A percentile compares a stretch with the other conserved stretches of the same genome.
Conservation (phyloP, 2,888 invertebrate species). For the Pilophorus perplexus region DNA sequence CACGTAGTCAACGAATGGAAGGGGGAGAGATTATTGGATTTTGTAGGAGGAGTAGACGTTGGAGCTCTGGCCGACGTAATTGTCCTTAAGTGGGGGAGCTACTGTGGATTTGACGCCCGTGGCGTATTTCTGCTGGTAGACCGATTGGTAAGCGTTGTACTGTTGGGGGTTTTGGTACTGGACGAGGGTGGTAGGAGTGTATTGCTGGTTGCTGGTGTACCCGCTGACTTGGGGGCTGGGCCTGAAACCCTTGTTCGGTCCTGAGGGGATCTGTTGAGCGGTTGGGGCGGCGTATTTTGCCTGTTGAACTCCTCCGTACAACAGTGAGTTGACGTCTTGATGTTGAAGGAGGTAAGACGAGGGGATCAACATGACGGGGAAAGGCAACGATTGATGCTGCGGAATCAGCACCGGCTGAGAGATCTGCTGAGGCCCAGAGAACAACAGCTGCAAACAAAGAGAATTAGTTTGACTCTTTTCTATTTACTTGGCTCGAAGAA, state of each 20-base stretch:
- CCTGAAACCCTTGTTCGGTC: conserved; percentile 36
- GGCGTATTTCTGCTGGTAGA: conserved; percentile 53
- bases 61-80: conserved; percentile 38
- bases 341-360: conserved; percentile 39
- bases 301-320: conserved; percentile 21
- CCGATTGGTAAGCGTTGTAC: conserved; percentile 37
- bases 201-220: conserved; percentile 1
- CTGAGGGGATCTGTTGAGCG: conserved; percentile 30
- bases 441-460: too few relatives aligned
- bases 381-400: conserved; percentile 40
- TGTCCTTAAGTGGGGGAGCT: conserved; percentile 48
- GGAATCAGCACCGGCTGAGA: conserved; percentile 40
- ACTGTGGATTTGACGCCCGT: conserved; percentile 51
- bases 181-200: background rate
- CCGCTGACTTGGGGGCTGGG: conserved; percentile 39
- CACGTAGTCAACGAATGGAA: too few relatives aligned
- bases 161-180: conserved; percentile 26
- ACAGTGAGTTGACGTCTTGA: conserved; percentile 33
- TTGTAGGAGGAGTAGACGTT: conserved; percentile 37
- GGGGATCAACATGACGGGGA: conserved; percentile 43
- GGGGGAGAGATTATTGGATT: conserved; percentile 22
- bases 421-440: conserved; percentile 23
- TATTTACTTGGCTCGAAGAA: too few relatives aligned
- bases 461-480: too few relatives aligned
- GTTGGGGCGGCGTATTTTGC: conserved; percentile 19